phyloP scores from a whole-genome alignment of 2,888 invertebrate genomes.

The Microctonus hyperodae region DNA sequence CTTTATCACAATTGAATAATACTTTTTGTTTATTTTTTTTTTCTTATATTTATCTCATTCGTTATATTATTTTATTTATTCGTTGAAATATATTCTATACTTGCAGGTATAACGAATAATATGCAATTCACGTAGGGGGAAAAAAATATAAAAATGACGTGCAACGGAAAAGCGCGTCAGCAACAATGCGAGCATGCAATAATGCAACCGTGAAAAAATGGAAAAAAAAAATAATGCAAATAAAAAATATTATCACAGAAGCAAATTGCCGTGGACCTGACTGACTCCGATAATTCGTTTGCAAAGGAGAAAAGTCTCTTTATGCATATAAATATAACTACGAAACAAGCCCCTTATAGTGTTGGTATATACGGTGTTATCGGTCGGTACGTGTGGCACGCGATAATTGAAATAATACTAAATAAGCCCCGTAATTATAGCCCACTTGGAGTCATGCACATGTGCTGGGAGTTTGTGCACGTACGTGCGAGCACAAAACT shows the following conservation, averaged over 20 bases:
- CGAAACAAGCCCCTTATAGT: constrained; percentile 25
- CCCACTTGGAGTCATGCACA: constrained; percentile 39
- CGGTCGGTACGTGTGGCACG: constrained; percentile 52
- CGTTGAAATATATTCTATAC: neutral
- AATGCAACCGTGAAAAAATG: neutral
- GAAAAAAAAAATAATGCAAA: neutral
- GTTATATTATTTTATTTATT: neutral
- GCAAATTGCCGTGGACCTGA: constrained; percentile 21
- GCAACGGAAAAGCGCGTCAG: constrained; percentile 7
- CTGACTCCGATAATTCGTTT: constrained; percentile 20
- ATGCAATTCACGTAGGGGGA: neutral
- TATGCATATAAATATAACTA: neutral
- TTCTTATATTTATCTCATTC: neutral
- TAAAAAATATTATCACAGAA: constrained; percentile 10
- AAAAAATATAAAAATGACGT: neutral
- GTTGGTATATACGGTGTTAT: constrained; percentile 38
- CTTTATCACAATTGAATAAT: neutral
- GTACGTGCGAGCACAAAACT: constrained; percentile 16
- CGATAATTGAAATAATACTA: constrained; percentile 59
- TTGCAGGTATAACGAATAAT: no score
- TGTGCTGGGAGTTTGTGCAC: constrained; percentile 18
- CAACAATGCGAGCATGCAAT: neutral
- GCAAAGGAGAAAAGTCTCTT: neutral
- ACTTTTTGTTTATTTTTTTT: neutral
- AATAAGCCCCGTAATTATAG: constrained; percentile 56